Base-by-base conservation (phyloP, 2,797 vertebrate species). In the Cyclura pinguis region DNA sequence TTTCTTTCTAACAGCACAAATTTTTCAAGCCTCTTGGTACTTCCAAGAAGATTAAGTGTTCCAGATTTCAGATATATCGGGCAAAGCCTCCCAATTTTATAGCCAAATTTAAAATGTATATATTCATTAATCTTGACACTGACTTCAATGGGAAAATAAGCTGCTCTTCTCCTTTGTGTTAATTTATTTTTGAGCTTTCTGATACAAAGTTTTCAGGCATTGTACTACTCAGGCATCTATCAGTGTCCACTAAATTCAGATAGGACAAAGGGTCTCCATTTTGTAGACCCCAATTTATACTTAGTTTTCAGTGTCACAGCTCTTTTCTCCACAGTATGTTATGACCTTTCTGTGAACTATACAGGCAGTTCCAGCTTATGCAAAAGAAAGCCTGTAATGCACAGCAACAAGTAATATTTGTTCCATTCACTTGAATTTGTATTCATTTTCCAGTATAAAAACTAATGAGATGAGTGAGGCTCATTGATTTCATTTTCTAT, bases 391-490 rank as follows among this genome's bases (percentile, higher is more conserved):
- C 29, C 16, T n/a, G 29, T 52, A 81, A n/a, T 57, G 32, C 80
- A 81, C 42, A 80, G n/a, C 73, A 76, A 80, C 47, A 80, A 80
- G 77, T 52, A 80, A 81, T 55, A 27, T 81, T 81, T 55, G 2
- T 32, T 81, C 32, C 52, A 81, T 57, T 18, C 52, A 20, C 16
- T 81, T 55, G 55, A 81, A 81, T 57, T 35, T 29, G 29, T 52
- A 81, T 81, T 81, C 32, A 16, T 81, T 81, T 81, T 81, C 73
- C 29, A 55, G 50, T 57, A 55, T 81, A 57, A 81, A 80, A 77
- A 82, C 14, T 2, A 35, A 82, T 82, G 55, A 82, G 57, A 59
- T 35, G 18, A 59, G 55, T 82, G 55, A 82, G 32, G 32, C 32
- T 59, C 55, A 59, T 82, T 59, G 1, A 35, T 59, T 35, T 82